phyloP scores from a whole-genome alignment of 1,140 invertebrate genomes.

The Thrips palmi region DNA sequence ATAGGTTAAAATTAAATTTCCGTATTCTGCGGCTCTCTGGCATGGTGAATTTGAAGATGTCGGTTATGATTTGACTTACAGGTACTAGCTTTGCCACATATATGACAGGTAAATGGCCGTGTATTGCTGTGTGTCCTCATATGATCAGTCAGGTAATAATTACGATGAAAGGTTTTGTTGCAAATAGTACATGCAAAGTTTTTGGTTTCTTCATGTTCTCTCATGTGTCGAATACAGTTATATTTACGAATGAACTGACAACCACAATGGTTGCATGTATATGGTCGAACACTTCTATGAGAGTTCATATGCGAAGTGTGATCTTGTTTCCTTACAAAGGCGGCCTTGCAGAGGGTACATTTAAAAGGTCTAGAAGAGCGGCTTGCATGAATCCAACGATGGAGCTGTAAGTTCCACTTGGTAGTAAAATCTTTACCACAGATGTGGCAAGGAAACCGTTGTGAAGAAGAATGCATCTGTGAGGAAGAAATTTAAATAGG shows the following conservation, averaged over 20 bases:
- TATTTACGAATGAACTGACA: conserved; percentile 85
- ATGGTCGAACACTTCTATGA: conserved; percentile 59
- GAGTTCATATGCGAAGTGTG: conserved; percentile 69
- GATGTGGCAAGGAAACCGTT: conserved; percentile 56
- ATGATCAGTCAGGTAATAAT: conserved; percentile 75
- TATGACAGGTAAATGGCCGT: conserved; percentile 66
- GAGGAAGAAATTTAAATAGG: no score
- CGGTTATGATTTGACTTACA: conserved; percentile 81
- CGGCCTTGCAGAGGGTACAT: conserved; percentile 62
- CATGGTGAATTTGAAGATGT: conserved; percentile 72
- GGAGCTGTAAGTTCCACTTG: conserved; percentile 74
- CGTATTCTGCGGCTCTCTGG: conserved; percentile 61
- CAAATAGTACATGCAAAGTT: conserved; percentile 75
- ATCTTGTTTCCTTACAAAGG: conserved; percentile 59
- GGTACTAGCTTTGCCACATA: conserved; percentile 68
- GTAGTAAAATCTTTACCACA: conserved; percentile 73
- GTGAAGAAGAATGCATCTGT: conserved; percentile 52
- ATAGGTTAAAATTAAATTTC: conserved; percentile 52
- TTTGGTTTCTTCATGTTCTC: conserved; percentile 78
- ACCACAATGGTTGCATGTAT: conserved; percentile 83
- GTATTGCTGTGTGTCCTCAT: conserved; percentile 64
- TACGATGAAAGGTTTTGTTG: conserved; percentile 66
- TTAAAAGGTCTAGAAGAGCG: conserved; percentile 68
- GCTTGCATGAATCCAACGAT: conserved; percentile 75
- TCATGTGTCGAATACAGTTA: conserved; percentile 75